These are phyloP conservation scores for Staurois parvus DNA, from an alignment of 2,797 vertebrate species.

Conservation along the genomic window DNA sequence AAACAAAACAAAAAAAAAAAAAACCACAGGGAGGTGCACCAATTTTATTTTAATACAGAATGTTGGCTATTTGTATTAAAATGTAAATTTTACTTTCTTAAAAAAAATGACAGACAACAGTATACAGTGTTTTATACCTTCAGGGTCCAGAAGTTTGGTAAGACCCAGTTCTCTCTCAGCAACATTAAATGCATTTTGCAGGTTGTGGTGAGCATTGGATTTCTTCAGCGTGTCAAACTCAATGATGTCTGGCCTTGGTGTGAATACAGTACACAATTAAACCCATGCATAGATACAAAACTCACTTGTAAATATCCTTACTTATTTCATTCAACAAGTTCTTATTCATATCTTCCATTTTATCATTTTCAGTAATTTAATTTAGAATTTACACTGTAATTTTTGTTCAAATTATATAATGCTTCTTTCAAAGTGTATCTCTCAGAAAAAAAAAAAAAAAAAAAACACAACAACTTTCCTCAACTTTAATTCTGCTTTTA, in stretches of 20 bases:
- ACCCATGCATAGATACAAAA: no score
- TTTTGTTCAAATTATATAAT: no score
- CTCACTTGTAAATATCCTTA: no score
- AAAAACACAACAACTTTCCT: no score
- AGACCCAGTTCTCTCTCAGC: conserved; percentile 92
- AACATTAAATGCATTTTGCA: conserved; percentile 93
- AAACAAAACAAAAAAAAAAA: no score
- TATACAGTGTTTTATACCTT: conserved; percentile 77
- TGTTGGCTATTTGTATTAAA: no score
- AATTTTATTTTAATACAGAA: no score
- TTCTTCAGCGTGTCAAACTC: conserved; percentile 91
- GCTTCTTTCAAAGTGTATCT: no score
- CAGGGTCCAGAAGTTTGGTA: conserved; percentile 94
- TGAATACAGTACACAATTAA: background rate
- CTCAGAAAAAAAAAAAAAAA: no score
- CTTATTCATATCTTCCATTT: background rate
- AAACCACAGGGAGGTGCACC: no score
- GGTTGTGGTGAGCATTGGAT: conserved; percentile 94
- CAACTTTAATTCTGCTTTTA: no score
- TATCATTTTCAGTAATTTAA: background rate
- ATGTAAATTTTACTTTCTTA: no score
- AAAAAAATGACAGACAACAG: background rate
- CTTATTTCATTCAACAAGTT: background rate
- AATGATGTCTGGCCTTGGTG: conserved; percentile 86
- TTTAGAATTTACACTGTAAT: background rate